phyloP scores from a whole-genome alignment of 2,888 invertebrate species.

The Coleophora flavipennella region DNA sequence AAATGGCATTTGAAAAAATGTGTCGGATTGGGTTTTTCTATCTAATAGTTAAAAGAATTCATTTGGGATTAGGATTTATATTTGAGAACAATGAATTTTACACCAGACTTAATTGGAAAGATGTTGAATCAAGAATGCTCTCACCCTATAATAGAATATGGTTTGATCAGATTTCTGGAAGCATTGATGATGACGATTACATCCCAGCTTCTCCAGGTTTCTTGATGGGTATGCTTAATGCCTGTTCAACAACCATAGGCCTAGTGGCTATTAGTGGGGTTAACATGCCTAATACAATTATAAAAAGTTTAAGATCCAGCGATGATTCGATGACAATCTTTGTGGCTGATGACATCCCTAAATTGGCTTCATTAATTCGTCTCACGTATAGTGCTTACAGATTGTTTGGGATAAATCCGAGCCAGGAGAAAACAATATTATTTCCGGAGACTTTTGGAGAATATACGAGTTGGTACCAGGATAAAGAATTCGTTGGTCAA shows the following conservation, averaged over 20 bases:
- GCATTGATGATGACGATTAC: not conserved
- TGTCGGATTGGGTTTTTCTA: not conserved
- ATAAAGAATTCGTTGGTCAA: constrained; percentile 8
- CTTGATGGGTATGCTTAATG: constrained; percentile 1
- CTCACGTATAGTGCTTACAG: not conserved
- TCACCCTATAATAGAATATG: constrained; percentile 2
- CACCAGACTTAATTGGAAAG: not conserved
- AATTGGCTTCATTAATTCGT: not conserved
- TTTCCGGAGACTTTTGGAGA: constrained; percentile 4
- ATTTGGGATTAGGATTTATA: not conserved
- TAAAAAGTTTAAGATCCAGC: not conserved
- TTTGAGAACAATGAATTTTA: not conserved
- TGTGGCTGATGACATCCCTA: not conserved
- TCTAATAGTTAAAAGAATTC: not conserved
- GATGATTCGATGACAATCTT: constrained; percentile 1
- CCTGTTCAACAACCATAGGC: not conserved
- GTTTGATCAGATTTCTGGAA: constrained; percentile 1
- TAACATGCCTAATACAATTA: not conserved
- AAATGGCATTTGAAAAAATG: not conserved
- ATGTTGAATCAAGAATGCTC: not conserved
- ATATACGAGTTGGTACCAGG: constrained; percentile 7
- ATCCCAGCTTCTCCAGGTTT: not conserved
- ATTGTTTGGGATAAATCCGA: constrained; percentile 3
- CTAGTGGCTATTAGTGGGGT: not conserved
- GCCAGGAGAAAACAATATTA: constrained; percentile 6